Percentiles rank a stretch among this genome's conserved stretches.
Evolutionary conservation across 2,113 vertebrate genomes (phyloP).

Genomic region (Polypterus senegalus): DNA sequence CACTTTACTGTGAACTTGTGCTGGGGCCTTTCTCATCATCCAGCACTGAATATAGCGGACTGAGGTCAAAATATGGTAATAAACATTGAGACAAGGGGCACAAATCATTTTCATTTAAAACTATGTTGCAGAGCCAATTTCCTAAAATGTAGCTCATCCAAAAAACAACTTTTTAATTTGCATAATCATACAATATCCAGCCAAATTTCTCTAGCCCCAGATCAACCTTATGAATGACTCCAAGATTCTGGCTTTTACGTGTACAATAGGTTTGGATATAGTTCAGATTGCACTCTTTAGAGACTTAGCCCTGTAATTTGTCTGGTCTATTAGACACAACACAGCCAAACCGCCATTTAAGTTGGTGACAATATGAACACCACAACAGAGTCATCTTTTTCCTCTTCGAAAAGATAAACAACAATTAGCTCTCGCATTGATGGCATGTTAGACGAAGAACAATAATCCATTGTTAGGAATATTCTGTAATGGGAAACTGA

Average conservation of each 20-base stretch:
- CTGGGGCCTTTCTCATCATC: no score
- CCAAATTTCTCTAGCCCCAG: constrained; percentile 3
- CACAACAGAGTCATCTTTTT: constrained; percentile 4
- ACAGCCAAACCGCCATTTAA: constrained; percentile 13
- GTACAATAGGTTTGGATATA: constrained; percentile 5
- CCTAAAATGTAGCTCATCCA: no score
- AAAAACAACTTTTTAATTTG: no score
- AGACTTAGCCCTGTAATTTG: constrained; percentile 14
- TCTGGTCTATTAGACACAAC: constrained; percentile 14
- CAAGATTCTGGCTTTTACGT: neutral
- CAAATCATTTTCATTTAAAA: no score
- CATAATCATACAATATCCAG: neutral
- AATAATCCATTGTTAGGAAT: constrained; percentile 6
- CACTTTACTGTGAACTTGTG: no score
- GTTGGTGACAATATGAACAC: constrained; percentile 8
- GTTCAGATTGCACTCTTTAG: constrained; percentile 5
- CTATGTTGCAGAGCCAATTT: no score
- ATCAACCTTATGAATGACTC: neutral
- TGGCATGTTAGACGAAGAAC: constrained; percentile 6
- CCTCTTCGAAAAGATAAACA: constrained; percentile 8
- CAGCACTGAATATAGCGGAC: no score
- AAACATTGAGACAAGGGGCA: no score
- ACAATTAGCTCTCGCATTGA: constrained; percentile 10
- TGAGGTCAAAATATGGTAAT: no score
- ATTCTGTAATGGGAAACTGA: constrained; percentile 1